Evolutionary conservation across 2,113 vertebrate genomes (phyloP).

Genomic region (western clawed frog (Xenopus tropicalis)): DNA sequence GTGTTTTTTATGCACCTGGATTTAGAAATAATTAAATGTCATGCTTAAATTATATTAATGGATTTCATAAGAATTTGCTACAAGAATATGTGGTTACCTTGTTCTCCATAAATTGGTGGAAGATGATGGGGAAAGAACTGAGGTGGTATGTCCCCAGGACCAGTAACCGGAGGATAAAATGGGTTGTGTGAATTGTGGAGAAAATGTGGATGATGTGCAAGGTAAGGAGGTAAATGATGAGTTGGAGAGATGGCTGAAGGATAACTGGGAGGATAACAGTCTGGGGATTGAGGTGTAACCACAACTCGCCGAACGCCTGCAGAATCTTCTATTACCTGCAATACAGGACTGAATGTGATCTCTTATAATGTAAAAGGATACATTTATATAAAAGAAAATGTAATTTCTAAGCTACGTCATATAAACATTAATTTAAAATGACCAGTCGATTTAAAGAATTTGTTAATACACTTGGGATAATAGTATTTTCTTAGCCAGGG

Average conservation of each 20-base stretch:
- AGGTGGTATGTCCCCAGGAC: constrained; percentile 86
- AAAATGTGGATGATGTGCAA: constrained; percentile 88
- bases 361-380: too few species aligned
- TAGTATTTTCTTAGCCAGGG: too few species aligned
- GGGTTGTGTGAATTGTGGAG: constrained; percentile 90
- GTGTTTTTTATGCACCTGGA: too few species aligned
- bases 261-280: constrained; percentile 93
- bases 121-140: constrained; percentile 93
- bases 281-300: constrained; percentile 93
- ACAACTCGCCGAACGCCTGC: constrained; percentile 94
- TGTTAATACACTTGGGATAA: too few species aligned
- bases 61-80: too few species aligned
- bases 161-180: constrained; percentile 91
- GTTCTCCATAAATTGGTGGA: constrained; percentile 86
- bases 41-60: too few species aligned
- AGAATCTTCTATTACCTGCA: constrained; percentile 92
- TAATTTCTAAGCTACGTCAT: too few species aligned
- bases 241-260: constrained; percentile 92
- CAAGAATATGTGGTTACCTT: constrained; percentile 72
- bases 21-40: too few species aligned
- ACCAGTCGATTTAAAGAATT: too few species aligned
- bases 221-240: constrained; percentile 88
- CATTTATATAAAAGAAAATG: too few species aligned
- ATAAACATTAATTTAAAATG: too few species aligned
- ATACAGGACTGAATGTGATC: constrained; percentile 24